Conservation (phyloP, 2,888 invertebrate species). For the Epsilonema sp. region DNA sequence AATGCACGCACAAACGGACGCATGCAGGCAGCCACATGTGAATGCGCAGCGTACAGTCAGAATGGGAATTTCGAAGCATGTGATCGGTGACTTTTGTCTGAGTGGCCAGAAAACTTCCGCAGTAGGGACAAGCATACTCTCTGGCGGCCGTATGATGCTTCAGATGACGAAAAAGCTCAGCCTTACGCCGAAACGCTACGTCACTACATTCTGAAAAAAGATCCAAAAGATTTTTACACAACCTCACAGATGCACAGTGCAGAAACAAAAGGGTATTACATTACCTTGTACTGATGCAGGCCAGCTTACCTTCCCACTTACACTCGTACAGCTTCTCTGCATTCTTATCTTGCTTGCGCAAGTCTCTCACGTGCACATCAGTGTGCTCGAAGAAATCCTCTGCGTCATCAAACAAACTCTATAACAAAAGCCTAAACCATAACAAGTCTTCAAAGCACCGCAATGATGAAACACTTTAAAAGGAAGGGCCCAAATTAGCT, state of each 20-base stretch:
- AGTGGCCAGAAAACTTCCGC: constrained; percentile 60
- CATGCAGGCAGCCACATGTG: too few species aligned
- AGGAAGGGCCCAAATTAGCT: not conserved
- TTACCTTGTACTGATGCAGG: too few species aligned
- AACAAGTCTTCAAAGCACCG: not conserved
- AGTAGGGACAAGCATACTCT: constrained; percentile 68
- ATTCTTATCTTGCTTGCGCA: not conserved
- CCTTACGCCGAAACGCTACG: constrained; percentile 20
- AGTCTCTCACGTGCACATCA: not conserved
- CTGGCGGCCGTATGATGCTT: constrained; percentile 67
- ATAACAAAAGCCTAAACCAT: not conserved
- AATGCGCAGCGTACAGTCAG: constrained; percentile 21
- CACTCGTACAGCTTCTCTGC: not conserved
- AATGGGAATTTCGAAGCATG: constrained; percentile 52
- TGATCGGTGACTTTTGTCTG: constrained; percentile 68
- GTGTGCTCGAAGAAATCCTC: not conserved
- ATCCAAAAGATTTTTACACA: too few species aligned
- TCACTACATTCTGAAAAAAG: too few species aligned
- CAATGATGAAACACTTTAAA: not conserved
- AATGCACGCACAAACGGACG: not conserved
- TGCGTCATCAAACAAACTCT: constrained; percentile 2
- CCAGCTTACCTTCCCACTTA: constrained; percentile 12
- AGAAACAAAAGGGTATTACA: too few species aligned
- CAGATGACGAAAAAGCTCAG: constrained; percentile 52
- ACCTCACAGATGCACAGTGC: too few species aligned